Base-by-base conservation (phyloP, 2,888 invertebrate species). In the Perizoma affinitatum region DNA sequence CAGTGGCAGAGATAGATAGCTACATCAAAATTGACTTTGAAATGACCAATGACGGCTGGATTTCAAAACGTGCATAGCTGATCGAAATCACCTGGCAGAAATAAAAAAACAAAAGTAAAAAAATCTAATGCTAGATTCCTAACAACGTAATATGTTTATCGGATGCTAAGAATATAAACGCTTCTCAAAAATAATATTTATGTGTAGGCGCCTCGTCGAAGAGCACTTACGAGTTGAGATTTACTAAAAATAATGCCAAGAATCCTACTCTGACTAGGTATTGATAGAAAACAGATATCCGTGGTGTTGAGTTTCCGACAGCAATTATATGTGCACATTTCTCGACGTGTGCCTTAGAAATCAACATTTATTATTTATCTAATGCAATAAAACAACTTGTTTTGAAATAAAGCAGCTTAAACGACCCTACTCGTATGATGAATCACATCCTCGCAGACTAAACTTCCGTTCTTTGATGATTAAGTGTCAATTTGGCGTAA, bases 251-350 rank as follows among this genome's bases (percentile, higher is more conserved):
- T 82, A 83, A 63, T 54, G 64, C 36, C 63, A 79, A 73, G 75
- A 79, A 83, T 79, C 74, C 65, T 65, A 78, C 71, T 65, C 67
- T 36, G 54, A 58, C 66, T 74, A 65, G 67, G 54, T 76, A 73
- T 75, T 76, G 83, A 86, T 83, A 73, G 73, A 83, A 80, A 84
- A 75, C 86, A 88, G 84, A 84, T 78, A 70, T 68, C 68, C 60
- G 67, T 58, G 70, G 83, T 80, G 80, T 79, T 80, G 75, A 82
- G 76, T 83, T 72, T 75, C 79, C 74, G 81, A 79, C 79, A 76
- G 70, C 58, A 75, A 70, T 74, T 67, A 70, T 79, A 81, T 78
- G 80, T 81, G 84, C 73, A 71, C 82, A 78, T 67, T 70, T 69
- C 70, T 75, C 65, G 74, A 65, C 41, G 63, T 63, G 58, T 63